phyloP scores from a whole-genome alignment of 2,113 vertebrate genomes.

The Potamarius usumacintae region DNA sequence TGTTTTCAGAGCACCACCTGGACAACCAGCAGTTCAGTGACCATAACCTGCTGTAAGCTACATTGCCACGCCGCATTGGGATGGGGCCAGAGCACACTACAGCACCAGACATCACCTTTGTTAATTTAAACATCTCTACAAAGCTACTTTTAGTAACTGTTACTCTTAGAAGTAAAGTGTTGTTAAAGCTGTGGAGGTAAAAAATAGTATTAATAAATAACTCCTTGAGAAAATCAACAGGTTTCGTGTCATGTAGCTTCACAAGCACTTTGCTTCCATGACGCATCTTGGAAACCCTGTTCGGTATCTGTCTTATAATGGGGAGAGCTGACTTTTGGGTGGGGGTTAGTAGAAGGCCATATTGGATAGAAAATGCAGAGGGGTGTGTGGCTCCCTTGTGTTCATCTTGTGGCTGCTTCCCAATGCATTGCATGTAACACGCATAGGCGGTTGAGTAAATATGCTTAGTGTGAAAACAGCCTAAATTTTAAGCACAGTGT shows the following conservation, averaged over 20 bases:
- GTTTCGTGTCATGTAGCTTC: neutral
- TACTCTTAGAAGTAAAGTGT: neutral
- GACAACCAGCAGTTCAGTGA: too few relatives aligned
- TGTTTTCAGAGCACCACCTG: too few relatives aligned
- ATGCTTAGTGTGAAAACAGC: too few relatives aligned
- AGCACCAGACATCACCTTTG: too few relatives aligned
- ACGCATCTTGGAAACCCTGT: neutral
- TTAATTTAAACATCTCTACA: too few relatives aligned
- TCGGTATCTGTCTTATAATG: neutral
- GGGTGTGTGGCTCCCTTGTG: too few relatives aligned
- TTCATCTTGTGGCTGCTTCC: neutral
- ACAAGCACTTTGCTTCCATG: neutral
- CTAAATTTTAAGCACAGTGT: neutral
- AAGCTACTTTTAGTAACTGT: too few relatives aligned
- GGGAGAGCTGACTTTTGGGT: neutral
- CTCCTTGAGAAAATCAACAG: neutral
- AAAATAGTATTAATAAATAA: neutral
- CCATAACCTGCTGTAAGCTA: too few relatives aligned
- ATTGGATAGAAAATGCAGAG: neutral
- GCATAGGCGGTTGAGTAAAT: too few relatives aligned
- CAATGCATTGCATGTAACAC: too few relatives aligned
- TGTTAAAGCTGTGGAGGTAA: neutral
- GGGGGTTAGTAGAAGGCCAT: neutral
- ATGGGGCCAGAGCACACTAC: too few relatives aligned
- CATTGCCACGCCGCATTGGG: too few relatives aligned